phyloP scores from a whole-genome alignment of 2,888 invertebrate genomes.

The Agrilus cyanescens region DNA sequence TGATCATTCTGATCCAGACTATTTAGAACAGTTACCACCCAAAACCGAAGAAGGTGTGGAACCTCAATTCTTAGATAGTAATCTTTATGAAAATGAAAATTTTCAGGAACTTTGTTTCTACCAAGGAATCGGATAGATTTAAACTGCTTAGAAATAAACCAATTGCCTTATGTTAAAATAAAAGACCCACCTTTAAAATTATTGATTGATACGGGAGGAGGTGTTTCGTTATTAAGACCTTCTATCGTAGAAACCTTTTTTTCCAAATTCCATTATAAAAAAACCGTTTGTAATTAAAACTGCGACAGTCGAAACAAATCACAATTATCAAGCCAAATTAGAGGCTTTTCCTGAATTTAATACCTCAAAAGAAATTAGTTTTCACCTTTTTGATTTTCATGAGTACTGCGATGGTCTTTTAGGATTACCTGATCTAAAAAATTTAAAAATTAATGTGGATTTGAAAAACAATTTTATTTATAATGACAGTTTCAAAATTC shows the following conservation, averaged over 20 bases:
- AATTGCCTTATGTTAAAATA: slow-evolving; percentile 6
- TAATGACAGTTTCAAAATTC: slow-evolving; percentile 4
- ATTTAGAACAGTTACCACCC: too few species aligned
- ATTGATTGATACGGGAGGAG: slow-evolving; percentile 6
- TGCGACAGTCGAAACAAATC: background rate
- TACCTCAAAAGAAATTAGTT: slow-evolving; percentile 3
- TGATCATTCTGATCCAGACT: too few species aligned
- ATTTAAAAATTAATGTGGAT: slow-evolving; percentile 7
- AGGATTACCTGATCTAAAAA: slow-evolving; percentile 8
- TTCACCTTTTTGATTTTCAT: slow-evolving; percentile 11
- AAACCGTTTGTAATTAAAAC: background rate
- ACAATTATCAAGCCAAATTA: slow-evolving; percentile 6
- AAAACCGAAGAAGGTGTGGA: background rate
- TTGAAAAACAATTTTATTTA: slow-evolving; percentile 4
- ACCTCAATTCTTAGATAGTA: background rate
- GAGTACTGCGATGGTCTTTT: slow-evolving; percentile 12
- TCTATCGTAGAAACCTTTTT: slow-evolving; percentile 4
- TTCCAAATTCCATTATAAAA: background rate
- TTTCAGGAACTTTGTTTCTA: background rate
- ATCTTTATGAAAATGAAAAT: too few species aligned
- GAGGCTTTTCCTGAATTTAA: slow-evolving; percentile 9
- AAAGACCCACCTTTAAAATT: slow-evolving; percentile 3
- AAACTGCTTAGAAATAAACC: slow-evolving; percentile 4
- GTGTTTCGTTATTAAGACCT: slow-evolving; percentile 4
- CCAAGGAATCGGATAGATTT: slow-evolving; percentile 1